Evolutionary conservation across 1,140 invertebrate genomes (phyloP).

Genomic region (Idris sp.): DNA sequence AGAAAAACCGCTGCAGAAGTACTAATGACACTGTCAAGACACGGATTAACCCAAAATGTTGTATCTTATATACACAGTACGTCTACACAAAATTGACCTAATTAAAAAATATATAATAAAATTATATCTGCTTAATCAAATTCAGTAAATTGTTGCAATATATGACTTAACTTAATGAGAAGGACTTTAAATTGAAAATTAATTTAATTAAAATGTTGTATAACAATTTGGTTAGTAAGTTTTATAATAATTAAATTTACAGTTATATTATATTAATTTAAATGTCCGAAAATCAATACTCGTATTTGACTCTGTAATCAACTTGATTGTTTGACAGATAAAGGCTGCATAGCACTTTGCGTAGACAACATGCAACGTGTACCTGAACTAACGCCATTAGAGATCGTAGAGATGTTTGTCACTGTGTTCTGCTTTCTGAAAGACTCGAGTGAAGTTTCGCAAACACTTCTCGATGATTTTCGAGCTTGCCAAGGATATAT

Average conservation of each 20-base stretch:
- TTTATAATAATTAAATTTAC: no score
- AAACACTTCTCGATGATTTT: constrained; percentile 97
- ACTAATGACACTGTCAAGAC: constrained; percentile 95
- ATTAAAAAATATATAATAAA: no score
- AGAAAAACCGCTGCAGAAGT: constrained; percentile 97
- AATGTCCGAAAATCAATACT: no score
- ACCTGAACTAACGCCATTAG: constrained; percentile 93
- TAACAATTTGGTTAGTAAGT: no score
- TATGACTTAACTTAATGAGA: no score
- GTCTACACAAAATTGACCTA: no score
- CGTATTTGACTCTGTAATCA: no score
- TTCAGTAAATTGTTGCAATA: no score
- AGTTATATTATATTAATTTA: no score
- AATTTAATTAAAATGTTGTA: no score
- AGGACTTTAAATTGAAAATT: no score
- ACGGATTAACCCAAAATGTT: constrained; percentile 94
- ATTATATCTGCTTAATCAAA: no score
- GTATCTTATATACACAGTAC: constrained; percentile 98
- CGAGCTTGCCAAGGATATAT: constrained; percentile 95
- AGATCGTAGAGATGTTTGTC: constrained; percentile 99
- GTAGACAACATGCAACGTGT: constrained; percentile 98
- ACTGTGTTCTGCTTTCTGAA: constrained; percentile 98
- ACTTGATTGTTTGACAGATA: constrained; percentile 86
- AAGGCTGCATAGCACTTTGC: constrained; percentile 95
- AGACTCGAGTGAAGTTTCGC: constrained; percentile 98